phyloP scores from a whole-genome alignment of 2,113 vertebrate species.

The Podiceps cristatus region DNA sequence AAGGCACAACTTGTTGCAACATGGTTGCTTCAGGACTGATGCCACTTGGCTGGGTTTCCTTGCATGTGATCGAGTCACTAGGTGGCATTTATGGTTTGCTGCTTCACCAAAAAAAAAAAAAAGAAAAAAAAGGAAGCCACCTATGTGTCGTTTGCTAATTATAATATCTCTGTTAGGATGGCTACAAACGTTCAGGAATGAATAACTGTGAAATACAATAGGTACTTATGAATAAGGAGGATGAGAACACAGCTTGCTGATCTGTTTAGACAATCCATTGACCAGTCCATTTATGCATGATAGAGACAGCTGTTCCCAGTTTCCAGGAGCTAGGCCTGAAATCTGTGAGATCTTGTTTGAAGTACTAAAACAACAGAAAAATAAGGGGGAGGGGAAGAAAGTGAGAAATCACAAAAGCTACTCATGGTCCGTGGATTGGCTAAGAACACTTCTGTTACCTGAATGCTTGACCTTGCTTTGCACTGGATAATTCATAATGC shows the following conservation, averaged over 20 bases:
- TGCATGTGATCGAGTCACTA: background rate
- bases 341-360: background rate
- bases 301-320: background rate
- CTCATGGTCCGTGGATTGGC: background rate
- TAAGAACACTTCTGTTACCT: background rate
- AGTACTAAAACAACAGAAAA: background rate
- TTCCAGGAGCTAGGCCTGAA: background rate
- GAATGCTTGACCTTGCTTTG: conserved; percentile 39
- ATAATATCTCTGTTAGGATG: background rate
- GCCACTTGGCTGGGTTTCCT: background rate
- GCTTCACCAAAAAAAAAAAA: background rate
- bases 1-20: background rate
- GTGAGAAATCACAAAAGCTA: background rate
- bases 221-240: background rate
- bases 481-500: conserved; percentile 2
- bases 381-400: background rate
- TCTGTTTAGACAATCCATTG: background rate
- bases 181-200: rapidly evolving
- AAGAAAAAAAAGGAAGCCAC: background rate
- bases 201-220: background rate
- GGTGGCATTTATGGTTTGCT: background rate
- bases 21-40: background rate
- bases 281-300: background rate
- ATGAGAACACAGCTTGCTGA: background rate
- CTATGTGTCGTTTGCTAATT: background rate